These are phyloP conservation scores for Mionectes macconnelli DNA, from an alignment of 2,113 vertebrate genomes.

Conservation along the genomic window DNA sequence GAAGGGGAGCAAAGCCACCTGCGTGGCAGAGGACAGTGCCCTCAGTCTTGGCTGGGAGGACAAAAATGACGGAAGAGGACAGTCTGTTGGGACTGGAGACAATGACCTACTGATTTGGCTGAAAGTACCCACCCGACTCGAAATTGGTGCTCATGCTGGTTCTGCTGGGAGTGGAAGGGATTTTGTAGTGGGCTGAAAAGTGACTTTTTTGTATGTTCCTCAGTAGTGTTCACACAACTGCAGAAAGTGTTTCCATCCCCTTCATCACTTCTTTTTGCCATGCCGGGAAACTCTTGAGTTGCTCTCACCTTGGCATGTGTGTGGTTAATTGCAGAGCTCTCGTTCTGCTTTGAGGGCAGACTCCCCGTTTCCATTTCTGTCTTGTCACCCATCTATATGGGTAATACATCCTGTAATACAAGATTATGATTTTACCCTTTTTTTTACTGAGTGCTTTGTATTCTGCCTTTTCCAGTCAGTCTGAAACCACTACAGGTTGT, in stretches of 20 bases:
- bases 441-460: accelerated
- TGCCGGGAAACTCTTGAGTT: neutral
- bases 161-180: accelerated
- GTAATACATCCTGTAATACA: neutral
- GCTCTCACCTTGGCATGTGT: neutral
- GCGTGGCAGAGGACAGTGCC: neutral
- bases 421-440: accelerated
- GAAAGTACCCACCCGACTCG: neutral
- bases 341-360: neutral
- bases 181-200: neutral
- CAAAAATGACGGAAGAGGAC: neutral
- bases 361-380: neutral
- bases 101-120: neutral
- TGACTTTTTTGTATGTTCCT: accelerated
- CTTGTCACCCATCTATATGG: neutral
- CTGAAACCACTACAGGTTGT: neutral
- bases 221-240: accelerated
- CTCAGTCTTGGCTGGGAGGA: neutral
- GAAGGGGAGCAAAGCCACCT: neutral
- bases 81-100: neutral
- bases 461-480: neutral
- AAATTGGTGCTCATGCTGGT: accelerated
- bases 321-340: neutral
- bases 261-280: accelerated
- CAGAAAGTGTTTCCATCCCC: neutral